Evolutionary conservation across 37 sponge, comb jelly and placozoan species (phyloP).

Genomic region (Axinella damicornis): DNA sequence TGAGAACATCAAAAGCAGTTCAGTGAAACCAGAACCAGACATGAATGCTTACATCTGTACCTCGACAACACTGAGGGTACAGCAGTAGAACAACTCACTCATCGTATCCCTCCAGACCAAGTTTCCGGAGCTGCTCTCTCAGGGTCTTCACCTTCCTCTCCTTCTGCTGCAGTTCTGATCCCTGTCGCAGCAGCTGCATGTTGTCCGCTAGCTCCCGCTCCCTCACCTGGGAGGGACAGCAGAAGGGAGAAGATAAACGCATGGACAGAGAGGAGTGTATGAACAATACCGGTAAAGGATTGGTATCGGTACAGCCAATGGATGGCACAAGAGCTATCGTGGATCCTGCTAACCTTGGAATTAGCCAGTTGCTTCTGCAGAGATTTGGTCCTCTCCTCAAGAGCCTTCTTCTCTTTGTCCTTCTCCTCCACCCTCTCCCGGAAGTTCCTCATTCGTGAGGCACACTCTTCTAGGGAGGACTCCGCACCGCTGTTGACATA

Average conservation of each 20-base stretch:
- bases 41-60: too few species aligned
- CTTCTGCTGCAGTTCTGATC: conserved; percentile 40
- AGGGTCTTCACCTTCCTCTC: conserved; percentile 27
- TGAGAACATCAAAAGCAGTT: too few species aligned
- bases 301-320: neutral
- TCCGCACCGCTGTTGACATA: conserved; percentile 27
- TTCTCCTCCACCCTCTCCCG: neutral
- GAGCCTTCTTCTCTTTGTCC: conserved; percentile 31
- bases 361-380: conserved; percentile 69
- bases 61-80: too few species aligned
- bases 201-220: conserved; percentile 74
- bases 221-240: conserved; percentile 23
- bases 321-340: neutral
- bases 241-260: neutral
- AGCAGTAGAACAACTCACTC: conserved; percentile 48
- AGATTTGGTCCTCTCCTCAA: conserved; percentile 46
- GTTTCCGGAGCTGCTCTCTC: conserved; percentile 30
- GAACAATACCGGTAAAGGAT: neutral
- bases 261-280: neutral
- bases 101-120: conserved; percentile 61
- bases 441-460: conserved; percentile 17
- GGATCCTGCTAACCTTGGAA: conserved; percentile 33
- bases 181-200: conserved; percentile 34
- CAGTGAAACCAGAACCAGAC: too few species aligned
- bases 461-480: conserved; percentile 22